phyloP scores from a whole-genome alignment of 2,113 vertebrate genomes.

The Festucalex cinctus region DNA sequence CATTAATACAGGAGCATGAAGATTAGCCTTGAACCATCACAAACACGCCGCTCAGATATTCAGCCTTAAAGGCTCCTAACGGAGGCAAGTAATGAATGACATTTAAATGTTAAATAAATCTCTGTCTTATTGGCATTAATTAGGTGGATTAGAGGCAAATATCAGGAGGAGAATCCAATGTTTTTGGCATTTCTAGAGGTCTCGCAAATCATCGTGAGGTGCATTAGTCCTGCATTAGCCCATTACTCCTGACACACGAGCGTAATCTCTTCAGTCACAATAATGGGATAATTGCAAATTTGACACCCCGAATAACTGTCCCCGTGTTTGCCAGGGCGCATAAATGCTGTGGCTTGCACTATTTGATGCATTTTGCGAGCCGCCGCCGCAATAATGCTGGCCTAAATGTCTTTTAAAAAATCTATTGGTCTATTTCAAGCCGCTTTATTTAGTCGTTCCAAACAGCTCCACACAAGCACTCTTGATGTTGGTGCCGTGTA shows the following conservation, averaged over 20 bases:
- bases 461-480: neutral
- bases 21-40: slow-evolving; percentile 26
- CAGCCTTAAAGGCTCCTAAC: slow-evolving; percentile 29
- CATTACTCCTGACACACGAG: slow-evolving; percentile 11
- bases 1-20: slow-evolving; percentile 4
- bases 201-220: slow-evolving; percentile 21
- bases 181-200: slow-evolving; percentile 40
- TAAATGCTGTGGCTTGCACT: neutral
- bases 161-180: slow-evolving; percentile 38
- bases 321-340: neutral
- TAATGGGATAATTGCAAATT: slow-evolving; percentile 11
- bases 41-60: slow-evolving; percentile 33
- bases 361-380: slow-evolving; percentile 9
- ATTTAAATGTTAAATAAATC: slow-evolving; percentile 59
- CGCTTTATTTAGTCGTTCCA: neutral
- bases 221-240: slow-evolving; percentile 20
- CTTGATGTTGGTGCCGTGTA: neutral
- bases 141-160: slow-evolving; percentile 52
- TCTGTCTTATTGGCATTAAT: slow-evolving; percentile 55
- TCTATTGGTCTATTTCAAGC: neutral
- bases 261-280: slow-evolving; percentile 17
- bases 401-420: neutral
- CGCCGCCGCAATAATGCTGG: neutral
- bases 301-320: slow-evolving; percentile 13
- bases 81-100: slow-evolving; percentile 49